Base-by-base conservation (phyloP, 1,140 invertebrate species). In the Littorina saxatilis region DNA sequence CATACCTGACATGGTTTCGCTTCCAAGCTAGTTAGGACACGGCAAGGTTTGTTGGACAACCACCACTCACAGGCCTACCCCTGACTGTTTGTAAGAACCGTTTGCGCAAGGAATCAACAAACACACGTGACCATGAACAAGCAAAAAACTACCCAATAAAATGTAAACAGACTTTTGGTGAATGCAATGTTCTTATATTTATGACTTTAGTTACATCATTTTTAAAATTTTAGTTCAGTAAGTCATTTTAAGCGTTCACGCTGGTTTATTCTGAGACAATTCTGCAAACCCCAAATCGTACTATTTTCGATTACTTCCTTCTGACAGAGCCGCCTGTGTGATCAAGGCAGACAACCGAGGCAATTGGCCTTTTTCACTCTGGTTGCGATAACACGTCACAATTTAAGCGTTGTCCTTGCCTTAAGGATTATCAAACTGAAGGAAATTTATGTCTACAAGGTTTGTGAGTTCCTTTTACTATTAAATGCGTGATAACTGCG, bases 91-190 rank as follows among this genome's bases (percentile, higher is more conserved):
- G 66, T 68, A 15, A 68, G 29, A 35, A 32, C 32, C 66, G 66
- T 68, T 68, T 68, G 7, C 66, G 35, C 66, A 68, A 68, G 5
- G 7, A 47, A 68, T 68, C 66, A 68, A 68, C 66, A 68, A 68
- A 68, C 66, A 68, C 66, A 68, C 39, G 66, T 68, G 66, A 68
- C 66, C 66, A 68, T 68, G 66, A 68, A n/a, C 32, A 68, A 68
- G 35, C 23, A 39, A 68, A 40, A 40, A 68, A 68, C 66, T 68
- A 68, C 32, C 9, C 66, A 35, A 68, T 3, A 73, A 73, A 61
- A 61, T 61, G n/a, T 29, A 61, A n/a, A 61, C n/a, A 61, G 9
- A 23, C 5, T n/a, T n/a, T n/a, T n/a, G n/a, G n/a, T n/a, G n/a
- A n/a, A n/a, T n/a, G n/a, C n/a, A n/a, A n/a, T n/a, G n/a, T n/a